A percentile compares a stretch with the other conserved stretches of the same genome.
These are phyloP conservation scores for Gryon sp. DNA, from an alignment of 1,140 invertebrate genomes.

Conservation along the genomic window DNA sequence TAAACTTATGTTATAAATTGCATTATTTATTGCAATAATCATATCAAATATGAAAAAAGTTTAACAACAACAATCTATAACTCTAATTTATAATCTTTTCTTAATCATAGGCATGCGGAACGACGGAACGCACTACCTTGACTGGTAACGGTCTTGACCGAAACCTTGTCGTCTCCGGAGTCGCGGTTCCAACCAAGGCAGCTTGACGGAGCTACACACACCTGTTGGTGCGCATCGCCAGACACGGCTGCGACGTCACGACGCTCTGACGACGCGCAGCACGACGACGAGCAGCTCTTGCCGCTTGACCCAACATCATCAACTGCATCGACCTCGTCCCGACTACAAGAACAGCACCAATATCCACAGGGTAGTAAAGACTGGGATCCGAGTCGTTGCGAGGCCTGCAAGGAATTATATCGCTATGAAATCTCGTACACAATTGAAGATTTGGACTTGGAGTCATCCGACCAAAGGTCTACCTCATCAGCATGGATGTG, in stretches of 20 bases:
- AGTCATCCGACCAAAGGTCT: conserved; percentile 32
- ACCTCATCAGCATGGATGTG: conserved; percentile 61
- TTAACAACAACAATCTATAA: too few species aligned
- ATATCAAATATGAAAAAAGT: too few species aligned
- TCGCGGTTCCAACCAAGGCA: conserved; percentile 79
- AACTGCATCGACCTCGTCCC: conserved; percentile 69
- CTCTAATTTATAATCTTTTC: too few species aligned
- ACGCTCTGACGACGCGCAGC: conserved; percentile 76
- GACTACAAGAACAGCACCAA: conserved; percentile 30
- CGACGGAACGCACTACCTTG: conserved; percentile 72
- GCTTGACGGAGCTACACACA: conserved; percentile 80
- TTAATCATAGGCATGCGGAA: conserved; percentile 75
- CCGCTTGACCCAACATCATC: conserved; percentile 75
- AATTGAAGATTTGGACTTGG: conserved; percentile 75
- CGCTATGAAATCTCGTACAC: conserved; percentile 73
- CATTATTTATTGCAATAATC: too few species aligned
- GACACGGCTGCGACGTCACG: conserved; percentile 77
- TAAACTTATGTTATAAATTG: too few species aligned
- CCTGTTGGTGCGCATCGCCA: conserved; percentile 78
- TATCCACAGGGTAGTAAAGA: conserved; percentile 51
- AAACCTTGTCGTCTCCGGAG: conserved; percentile 79
- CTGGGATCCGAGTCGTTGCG: conserved; percentile 60
- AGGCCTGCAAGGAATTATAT: conserved; percentile 69
- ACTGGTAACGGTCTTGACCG: conserved; percentile 75
- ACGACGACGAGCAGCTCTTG: conserved; percentile 71